Evolutionary conservation across 2,888 invertebrate genomes (phyloP), one percentile per base, ranked within the genome.

Genomic region (Caenorhabditis afra): DNA sequence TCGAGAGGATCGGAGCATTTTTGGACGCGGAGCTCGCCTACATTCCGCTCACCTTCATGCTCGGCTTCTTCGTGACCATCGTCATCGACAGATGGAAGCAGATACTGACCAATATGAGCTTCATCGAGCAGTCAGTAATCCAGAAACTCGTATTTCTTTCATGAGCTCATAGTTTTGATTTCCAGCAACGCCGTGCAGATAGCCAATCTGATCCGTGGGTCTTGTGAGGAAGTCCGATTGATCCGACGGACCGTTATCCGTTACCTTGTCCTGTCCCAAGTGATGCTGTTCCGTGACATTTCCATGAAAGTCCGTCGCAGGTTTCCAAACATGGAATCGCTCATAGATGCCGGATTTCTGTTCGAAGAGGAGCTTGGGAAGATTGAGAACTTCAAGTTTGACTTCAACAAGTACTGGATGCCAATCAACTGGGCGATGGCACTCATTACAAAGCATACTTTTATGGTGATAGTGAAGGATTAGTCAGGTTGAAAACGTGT

Each of bases 31-130:
- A 79, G 12, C 57, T 87, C 10, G 81, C 67, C 16, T 79, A 79
- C 41, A 84, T 87, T 50, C 87, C 87, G 10, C 49, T 87, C 10
- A 87, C 85, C 10, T 87, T 87, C 47, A 83, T 87, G 73, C 82
- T 87, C 67, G 87, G 87, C 37, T 87, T 87, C 81, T 87, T 87
- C 62, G 87, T 87, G 10, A 79, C 81, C 7, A 66, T 79, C 16
- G 87, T 87, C 12, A 81, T 87, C 44, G 74, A 81, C 12, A 71
- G 87, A 49, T 87, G 87, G 87, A 65, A 66, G 45, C 68, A 78
- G 12, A 82, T 87, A 22, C 64, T 87, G 12, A 45, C 76, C 18
- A 84, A 84, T 52, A 68, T 87, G 50, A 81, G 81, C n/a, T 87
- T 79, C 68, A 87, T 87, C 16, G 87, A 87, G 59, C 81, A 81